phyloP scores from a whole-genome alignment of 1,140 invertebrate genomes.

The Listronotus oregonensis region DNA sequence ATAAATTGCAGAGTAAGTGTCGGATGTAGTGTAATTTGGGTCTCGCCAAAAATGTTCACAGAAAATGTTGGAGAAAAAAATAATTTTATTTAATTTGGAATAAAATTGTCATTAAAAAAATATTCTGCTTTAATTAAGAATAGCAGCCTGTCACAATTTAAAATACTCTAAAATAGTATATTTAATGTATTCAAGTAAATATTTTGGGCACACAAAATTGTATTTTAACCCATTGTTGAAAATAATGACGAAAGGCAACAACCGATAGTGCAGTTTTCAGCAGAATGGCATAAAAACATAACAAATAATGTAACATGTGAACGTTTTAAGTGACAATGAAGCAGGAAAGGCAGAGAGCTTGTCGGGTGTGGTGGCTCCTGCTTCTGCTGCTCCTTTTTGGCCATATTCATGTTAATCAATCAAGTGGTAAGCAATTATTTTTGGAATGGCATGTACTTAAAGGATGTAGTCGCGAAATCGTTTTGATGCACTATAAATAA shows the following conservation, averaged over 20 bases:
- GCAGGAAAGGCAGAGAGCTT: constrained; percentile 39
- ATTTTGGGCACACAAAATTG: too few relatives aligned
- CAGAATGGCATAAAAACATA: constrained; percentile 7
- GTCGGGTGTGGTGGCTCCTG: constrained; percentile 37
- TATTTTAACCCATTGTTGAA: not conserved
- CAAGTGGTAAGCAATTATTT: constrained; percentile 24
- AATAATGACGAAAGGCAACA: not conserved
- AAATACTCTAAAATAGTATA: too few relatives aligned
- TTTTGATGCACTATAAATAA: too few relatives aligned
- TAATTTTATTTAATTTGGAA: too few relatives aligned
- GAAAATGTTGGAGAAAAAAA: too few relatives aligned
- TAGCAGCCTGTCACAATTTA: too few relatives aligned
- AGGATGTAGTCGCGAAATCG: not conserved
- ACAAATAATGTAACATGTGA: constrained; percentile 34
- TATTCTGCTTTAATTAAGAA: too few relatives aligned
- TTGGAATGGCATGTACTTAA: not conserved
- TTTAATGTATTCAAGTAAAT: too few relatives aligned
- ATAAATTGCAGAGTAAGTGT: too few relatives aligned
- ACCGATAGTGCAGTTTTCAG: constrained; percentile 12
- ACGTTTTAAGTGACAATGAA: constrained; percentile 36
- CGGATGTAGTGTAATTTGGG: too few relatives aligned
- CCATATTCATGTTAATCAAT: constrained; percentile 20
- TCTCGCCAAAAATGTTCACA: too few relatives aligned
- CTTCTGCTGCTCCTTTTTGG: constrained; percentile 39
- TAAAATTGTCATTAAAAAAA: too few relatives aligned